Conservation (phyloP, 2,888 invertebrate species). For the Neria commutata region DNA sequence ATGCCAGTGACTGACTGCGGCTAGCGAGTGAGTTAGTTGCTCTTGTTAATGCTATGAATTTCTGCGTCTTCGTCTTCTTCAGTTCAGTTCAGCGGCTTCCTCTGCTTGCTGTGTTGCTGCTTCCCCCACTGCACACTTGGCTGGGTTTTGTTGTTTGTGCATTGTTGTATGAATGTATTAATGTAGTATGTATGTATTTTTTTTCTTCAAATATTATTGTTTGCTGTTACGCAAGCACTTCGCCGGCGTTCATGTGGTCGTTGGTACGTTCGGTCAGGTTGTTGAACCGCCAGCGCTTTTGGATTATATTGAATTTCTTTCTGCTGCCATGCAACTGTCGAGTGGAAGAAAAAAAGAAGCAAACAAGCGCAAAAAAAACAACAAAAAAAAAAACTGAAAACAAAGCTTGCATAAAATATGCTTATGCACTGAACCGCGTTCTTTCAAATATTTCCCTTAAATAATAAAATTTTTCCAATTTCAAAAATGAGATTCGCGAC, state of each 20-base stretch:
- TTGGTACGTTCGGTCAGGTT: too few species aligned
- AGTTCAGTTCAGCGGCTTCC: too few species aligned
- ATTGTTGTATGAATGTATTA: too few species aligned
- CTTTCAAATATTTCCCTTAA: not conserved
- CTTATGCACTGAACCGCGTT: not conserved
- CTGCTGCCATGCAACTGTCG: not conserved
- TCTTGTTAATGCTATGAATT: not conserved
- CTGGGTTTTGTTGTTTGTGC: too few species aligned
- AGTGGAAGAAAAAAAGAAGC: not conserved
- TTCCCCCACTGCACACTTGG: too few species aligned
- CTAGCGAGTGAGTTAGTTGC: not conserved
- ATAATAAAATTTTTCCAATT: not conserved
- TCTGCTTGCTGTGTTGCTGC: too few species aligned
- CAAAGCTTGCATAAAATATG: not conserved
- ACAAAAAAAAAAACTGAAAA: conserved; percentile 7
- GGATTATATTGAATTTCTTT: not conserved
- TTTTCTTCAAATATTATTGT: conserved; percentile 51
- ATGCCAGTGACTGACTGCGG: too few species aligned
- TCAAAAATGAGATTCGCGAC: not conserved
- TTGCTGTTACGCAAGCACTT: conserved; percentile 49
- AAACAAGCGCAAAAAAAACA: conserved; percentile 14
- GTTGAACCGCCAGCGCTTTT: not conserved
- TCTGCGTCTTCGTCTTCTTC: not conserved
- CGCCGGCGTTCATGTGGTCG: conserved; percentile 10
- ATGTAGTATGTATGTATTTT: conserved; percentile 29